phyloP scores from a whole-genome alignment of 2,113 vertebrate genomes.

The Eupsittula cactorum region DNA sequence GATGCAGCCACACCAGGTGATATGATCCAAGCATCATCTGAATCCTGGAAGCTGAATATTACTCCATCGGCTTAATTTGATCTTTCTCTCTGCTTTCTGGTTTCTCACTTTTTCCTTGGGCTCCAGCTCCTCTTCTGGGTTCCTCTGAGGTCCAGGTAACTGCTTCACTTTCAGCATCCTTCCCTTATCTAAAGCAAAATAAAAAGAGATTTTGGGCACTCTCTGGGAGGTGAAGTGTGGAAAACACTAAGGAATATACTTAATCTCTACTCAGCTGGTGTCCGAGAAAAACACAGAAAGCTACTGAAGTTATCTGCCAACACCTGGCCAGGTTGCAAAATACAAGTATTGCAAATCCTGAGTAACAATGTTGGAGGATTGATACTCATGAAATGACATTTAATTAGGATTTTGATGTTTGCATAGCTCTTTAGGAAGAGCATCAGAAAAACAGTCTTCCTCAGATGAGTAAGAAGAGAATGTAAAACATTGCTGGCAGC shows the following conservation, averaged over 20 bases:
- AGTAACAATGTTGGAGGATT: not conserved
- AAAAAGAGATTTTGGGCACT: not conserved
- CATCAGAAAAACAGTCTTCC: not conserved
- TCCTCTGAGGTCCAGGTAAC: not conserved
- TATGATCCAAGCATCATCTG: not conserved
- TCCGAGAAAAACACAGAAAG: not conserved
- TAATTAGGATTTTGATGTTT: not conserved
- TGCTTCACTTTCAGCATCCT: not conserved
- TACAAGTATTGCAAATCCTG: not conserved
- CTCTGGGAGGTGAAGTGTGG: not conserved
- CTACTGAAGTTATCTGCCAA: not conserved
- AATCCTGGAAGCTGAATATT: not conserved
- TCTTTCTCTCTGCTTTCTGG: not conserved
- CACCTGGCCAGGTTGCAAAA: not conserved
- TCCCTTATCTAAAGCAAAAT: not conserved
- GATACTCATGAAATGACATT: not conserved
- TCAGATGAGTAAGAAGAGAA: not conserved
- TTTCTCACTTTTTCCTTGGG: not conserved
- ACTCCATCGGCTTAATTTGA: not conserved
- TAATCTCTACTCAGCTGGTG: not conserved
- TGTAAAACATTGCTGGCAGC: not conserved
- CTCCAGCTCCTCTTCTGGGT: not conserved
- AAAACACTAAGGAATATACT: not conserved
- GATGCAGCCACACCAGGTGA: not conserved
- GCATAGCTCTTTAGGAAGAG: not conserved